Conservation (phyloP, 1,140 invertebrate species). For the Battus philenor region DNA sequence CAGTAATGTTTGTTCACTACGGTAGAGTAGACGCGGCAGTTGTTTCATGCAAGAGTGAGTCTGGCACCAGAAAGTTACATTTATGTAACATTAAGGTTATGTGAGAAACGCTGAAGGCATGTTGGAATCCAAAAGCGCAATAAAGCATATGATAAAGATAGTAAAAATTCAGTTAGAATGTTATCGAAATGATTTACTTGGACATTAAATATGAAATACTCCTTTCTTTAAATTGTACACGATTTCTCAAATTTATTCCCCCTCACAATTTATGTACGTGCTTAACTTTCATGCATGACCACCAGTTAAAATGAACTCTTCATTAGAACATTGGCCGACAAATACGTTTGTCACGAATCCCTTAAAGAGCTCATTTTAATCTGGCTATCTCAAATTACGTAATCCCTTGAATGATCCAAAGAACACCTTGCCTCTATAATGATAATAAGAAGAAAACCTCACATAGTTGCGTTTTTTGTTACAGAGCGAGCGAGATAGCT, state of each 20-base stretch:
- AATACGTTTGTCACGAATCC: conserved; percentile 12
- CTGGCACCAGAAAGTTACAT: too few relatives aligned
- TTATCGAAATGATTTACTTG: background rate
- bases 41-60: too few relatives aligned
- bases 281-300: conserved; percentile 11
- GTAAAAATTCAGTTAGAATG: background rate
- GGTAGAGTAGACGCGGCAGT: too few relatives aligned
- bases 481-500: conserved; percentile 41
- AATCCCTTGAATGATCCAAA: conserved; percentile 26
- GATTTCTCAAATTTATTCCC: conserved; percentile 10
- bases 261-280: conserved; percentile 8
- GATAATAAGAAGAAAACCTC: conserved; percentile 29
- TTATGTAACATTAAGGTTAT: too few relatives aligned
- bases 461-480: conserved; percentile 47
- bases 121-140: too few relatives aligned
- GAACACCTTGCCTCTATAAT: conserved; percentile 31
- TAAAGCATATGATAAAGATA: background rate
- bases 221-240: conserved; percentile 2
- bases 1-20: too few relatives aligned
- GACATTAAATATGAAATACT: conserved; percentile 3
- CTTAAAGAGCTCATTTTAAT: conserved; percentile 11
- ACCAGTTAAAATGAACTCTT: conserved; percentile 8
- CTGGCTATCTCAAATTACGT: conserved; percentile 28
- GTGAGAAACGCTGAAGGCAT: too few relatives aligned
- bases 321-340: conserved; percentile 5